A percentile compares a stretch with the other conserved stretches of the same genome.
Conservation (phyloP, 1,140 invertebrate genomes). For the Lysiphlebus fabarum region DNA sequence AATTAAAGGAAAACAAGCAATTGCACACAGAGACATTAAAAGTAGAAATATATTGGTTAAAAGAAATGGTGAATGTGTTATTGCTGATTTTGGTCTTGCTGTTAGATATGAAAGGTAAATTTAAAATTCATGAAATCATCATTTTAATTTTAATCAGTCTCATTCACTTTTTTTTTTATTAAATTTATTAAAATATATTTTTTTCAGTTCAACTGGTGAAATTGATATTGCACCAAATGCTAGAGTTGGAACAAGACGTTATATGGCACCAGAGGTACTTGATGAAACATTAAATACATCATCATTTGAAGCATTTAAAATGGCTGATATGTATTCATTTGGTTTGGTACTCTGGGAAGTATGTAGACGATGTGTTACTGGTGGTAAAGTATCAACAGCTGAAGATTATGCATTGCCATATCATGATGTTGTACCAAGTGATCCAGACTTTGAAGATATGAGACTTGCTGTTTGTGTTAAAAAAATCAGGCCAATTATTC, state of each 20-base stretch:
- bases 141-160: too few species aligned
- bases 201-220: slow-evolving; percentile 69
- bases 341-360: slow-evolving; percentile 93
- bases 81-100: slow-evolving; percentile 93
- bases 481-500: slow-evolving; percentile 71
- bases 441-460: slow-evolving; percentile 95
- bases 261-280: slow-evolving; percentile 91
- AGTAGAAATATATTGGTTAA: slow-evolving; percentile 95
- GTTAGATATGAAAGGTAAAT: slow-evolving; percentile 76
- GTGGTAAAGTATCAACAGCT: slow-evolving; percentile 62
- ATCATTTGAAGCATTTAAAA: slow-evolving; percentile 91
- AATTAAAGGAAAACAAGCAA: slow-evolving; percentile 84
- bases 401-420: slow-evolving; percentile 87
- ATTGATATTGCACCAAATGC: slow-evolving; percentile 82
- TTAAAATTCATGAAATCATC: too few species aligned
- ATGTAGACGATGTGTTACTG: slow-evolving; percentile 67
- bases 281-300: slow-evolving; percentile 75
- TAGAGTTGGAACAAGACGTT: slow-evolving; percentile 77
- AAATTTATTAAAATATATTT: slow-evolving; percentile 12
- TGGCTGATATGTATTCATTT: slow-evolving; percentile 93
- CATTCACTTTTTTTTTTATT: too few species aligned
- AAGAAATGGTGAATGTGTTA: slow-evolving; percentile 84
- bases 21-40: slow-evolving; percentile 93
- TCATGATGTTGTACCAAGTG: slow-evolving; percentile 78
- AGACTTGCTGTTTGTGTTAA: slow-evolving; percentile 80